Evolutionary conservation across 2,888 invertebrate species (phyloP).

Genomic region (Branchipolynoe longqiensis): DNA sequence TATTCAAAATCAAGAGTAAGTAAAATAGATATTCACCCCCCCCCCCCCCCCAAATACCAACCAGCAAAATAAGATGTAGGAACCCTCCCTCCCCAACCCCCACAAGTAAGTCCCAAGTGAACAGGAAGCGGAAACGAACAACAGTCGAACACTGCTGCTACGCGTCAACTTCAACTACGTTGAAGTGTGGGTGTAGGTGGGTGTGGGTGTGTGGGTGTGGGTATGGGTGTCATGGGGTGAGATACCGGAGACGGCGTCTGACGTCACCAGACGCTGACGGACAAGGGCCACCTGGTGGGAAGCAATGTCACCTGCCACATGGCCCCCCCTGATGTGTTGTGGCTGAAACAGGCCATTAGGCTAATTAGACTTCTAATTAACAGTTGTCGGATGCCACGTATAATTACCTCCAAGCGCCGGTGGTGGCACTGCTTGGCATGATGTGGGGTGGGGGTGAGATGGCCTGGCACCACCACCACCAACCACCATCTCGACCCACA

Average conservation of each 20-base stretch:
- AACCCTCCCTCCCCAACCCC: neutral
- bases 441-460: too few relatives aligned
- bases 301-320: conserved; percentile 8
- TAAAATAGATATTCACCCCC: too few relatives aligned
- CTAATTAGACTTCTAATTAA: conserved; percentile 34
- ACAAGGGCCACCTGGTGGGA: conserved; percentile 29
- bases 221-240: neutral
- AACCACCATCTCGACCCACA: too few relatives aligned
- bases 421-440: too few relatives aligned
- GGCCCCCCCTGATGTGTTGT: neutral
- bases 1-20: too few relatives aligned
- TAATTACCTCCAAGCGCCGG: too few relatives aligned
- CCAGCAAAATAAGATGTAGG: too few relatives aligned
- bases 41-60: too few relatives aligned
- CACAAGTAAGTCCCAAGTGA: neutral
- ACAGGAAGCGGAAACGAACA: neutral
- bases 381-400: conserved; percentile 12
- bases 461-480: too few relatives aligned
- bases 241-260: neutral
- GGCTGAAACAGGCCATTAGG: neutral
- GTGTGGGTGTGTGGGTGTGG: too few relatives aligned
- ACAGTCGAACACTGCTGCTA: neutral
- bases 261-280: conserved; percentile 48
- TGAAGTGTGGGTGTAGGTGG: too few relatives aligned
- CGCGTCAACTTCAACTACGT: neutral